Conservation (phyloP, 2,888 invertebrate species). For the Rotaria socialis region DNA sequence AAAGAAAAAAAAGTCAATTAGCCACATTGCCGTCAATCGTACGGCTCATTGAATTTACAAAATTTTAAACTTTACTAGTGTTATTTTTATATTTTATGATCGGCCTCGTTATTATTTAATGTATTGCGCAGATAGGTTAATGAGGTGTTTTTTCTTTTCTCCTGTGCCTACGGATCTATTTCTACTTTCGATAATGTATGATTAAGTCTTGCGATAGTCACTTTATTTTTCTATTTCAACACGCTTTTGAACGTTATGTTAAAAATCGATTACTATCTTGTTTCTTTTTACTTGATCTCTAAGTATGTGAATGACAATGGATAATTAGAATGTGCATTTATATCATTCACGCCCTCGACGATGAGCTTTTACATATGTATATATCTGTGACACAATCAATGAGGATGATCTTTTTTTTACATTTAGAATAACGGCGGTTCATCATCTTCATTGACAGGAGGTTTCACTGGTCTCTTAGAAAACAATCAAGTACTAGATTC, state of each 20-base stretch:
- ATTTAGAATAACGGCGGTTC: background rate
- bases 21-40: background rate
- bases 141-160: background rate
- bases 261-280: background rate
- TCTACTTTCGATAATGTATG: background rate
- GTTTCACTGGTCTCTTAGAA: background rate
- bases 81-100: background rate
- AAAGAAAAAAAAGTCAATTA: background rate
- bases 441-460: constrained; percentile 1
- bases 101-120: background rate
- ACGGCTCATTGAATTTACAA: background rate
- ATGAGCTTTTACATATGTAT: background rate
- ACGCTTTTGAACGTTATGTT: background rate
- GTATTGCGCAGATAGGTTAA: background rate
- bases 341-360: background rate
- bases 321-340: constrained; percentile 1
- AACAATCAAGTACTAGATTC: background rate
- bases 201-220: background rate
- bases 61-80: background rate
- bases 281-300: background rate
- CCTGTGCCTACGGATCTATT: background rate
- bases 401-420: background rate
- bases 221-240: too few species aligned
- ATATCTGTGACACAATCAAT: background rate
- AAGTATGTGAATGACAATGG: background rate